Conservation (phyloP, 2,113 vertebrate species). For the Sceloporus tristichus region DNA sequence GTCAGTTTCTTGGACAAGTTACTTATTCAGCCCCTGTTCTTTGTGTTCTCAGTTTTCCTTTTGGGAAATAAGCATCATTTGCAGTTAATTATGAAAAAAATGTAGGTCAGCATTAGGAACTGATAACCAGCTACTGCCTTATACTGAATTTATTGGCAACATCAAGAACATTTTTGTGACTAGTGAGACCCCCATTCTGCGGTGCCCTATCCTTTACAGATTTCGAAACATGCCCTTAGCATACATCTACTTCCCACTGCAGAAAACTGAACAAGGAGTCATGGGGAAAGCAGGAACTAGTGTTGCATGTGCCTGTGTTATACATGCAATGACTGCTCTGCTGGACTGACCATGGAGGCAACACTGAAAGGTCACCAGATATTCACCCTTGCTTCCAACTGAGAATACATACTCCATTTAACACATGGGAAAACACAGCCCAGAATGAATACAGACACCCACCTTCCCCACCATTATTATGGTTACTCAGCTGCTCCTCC, state of each 20-base stretch:
- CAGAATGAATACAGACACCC: neutral
- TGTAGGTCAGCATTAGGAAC: neutral
- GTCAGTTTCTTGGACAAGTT: neutral
- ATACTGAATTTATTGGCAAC: neutral
- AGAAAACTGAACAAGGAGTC: neutral
- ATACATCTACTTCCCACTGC: neutral
- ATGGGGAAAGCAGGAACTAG: neutral
- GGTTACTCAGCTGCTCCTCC: no score
- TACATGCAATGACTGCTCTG: neutral
- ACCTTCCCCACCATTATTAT: no score
- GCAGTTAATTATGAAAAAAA: neutral
- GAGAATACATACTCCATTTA: neutral
- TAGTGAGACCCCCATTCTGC: neutral
- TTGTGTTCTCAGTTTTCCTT: neutral
- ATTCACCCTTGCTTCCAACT: neutral
- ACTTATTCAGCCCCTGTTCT: neutral
- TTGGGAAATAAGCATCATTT: neutral
- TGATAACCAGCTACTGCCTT: neutral
- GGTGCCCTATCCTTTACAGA: neutral
- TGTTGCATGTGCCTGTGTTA: neutral
- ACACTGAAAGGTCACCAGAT: neutral
- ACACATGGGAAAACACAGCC: neutral
- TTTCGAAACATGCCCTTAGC: neutral
- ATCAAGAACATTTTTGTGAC: neutral
- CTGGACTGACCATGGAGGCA: neutral